These are phyloP conservation scores for Promerops cafer DNA, from an alignment of 2,113 vertebrate genomes.

Conservation along the genomic window DNA sequence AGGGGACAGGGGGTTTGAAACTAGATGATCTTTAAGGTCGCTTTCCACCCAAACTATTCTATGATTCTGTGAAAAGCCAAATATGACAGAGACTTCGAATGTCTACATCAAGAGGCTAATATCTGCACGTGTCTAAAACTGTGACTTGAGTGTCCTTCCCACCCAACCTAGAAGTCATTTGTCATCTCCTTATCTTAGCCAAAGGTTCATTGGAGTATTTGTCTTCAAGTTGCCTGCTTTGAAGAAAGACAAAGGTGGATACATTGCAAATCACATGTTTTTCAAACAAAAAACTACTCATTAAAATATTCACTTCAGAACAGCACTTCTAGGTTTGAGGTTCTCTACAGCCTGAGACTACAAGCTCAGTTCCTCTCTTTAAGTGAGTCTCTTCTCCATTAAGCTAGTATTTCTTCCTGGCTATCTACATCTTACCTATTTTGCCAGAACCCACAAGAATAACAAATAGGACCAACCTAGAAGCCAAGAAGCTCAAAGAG, in stretches of 20 bases:
- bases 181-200: not conserved
- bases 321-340: not conserved
- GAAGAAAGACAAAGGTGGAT: not conserved
- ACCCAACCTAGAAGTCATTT: not conserved
- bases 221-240: not conserved
- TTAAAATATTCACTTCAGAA: not conserved
- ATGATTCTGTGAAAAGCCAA: not conserved
- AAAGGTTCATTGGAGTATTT: not conserved
- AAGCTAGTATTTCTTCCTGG: not conserved
- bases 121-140: not conserved
- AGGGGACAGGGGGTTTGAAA: fast-evolving
- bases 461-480: not conserved
- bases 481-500: not conserved
- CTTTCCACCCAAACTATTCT: not conserved
- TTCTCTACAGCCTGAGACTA: not conserved
- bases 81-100: not conserved
- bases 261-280: not conserved
- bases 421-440: not conserved
- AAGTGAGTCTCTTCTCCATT: not conserved
- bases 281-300: not conserved
- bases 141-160: not conserved
- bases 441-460: not conserved
- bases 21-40: no score
- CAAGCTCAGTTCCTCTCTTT: not conserved
- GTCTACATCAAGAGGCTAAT: not conserved